Evolutionary conservation across 2,113 vertebrate species (phyloP).

Genomic region (Muntiacus muntjak): DNA sequence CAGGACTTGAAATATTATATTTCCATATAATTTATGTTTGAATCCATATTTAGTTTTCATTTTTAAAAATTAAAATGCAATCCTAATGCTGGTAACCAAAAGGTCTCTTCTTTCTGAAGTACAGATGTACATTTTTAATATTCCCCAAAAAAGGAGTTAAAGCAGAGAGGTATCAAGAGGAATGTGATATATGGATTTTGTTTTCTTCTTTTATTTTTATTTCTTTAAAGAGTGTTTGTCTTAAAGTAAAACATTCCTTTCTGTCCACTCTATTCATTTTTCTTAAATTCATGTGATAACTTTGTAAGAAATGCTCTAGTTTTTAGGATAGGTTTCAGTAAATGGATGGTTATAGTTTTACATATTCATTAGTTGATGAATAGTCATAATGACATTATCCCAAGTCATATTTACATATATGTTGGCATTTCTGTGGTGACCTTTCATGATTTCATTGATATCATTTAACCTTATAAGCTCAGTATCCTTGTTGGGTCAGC

Average conservation of each 20-base stretch:
- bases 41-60: slow-evolving; percentile 20
- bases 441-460: neutral
- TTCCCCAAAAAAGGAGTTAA: neutral
- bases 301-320: neutral
- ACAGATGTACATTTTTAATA: neutral
- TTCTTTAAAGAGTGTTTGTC: neutral
- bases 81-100: neutral
- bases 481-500: neutral
- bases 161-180: neutral
- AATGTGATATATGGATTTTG: neutral
- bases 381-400: neutral
- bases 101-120: neutral
- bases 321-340: neutral
- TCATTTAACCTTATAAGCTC: neutral
- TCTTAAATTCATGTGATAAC: neutral
- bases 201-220: neutral
- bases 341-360: neutral
- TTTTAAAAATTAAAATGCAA: neutral
- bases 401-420: neutral
- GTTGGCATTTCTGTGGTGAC: neutral
- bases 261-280: neutral
- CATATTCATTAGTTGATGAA: neutral
- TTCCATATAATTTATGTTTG: neutral
- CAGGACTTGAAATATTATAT: neutral
- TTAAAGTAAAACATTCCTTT: neutral